Base-by-base conservation (phyloP, 1,140 invertebrate species). In the Antheraea pernyi region DNA sequence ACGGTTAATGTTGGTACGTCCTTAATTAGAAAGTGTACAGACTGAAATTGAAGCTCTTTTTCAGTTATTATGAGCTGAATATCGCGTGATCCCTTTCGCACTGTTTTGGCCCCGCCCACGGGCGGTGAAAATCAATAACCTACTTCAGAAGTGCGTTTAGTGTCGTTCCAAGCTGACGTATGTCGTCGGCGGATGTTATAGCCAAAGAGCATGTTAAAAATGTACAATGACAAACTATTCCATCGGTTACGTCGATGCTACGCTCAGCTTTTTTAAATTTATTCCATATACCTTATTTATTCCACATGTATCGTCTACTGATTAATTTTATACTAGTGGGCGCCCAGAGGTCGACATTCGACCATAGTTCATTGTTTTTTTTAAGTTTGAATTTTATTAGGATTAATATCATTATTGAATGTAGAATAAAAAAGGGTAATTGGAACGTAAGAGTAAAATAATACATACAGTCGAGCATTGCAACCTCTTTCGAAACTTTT, bases 61-160 rank as follows among this genome's bases (percentile, higher is more conserved):
- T 91, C 86, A 88, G 81, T 83, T 90, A 89, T 88, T 86, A 89
- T 88, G 85, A 90, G 81, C 80, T 77, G 85, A 81, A 83, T 80
- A 91, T 89, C 80, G 84, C 74, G 85, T 85, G 84, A 85, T 91
- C 88, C 82, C 89, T 89, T 83, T 90, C 88, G 83, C 87, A 89
- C 89, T 78, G 80, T 79, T 86, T 88, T 85, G 69, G 81, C 86
- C 60, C 84, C 89, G 85, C 89, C 89, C 82, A 85, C 86, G 82
- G 85, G 86, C 85, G 89, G 81, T 89, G 84, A 89, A 91, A 91
- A 91, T 91, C 89, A 91, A 91, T 91, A 91, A 89, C 83, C 81
- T 80, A 85, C 81, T 86, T 79, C 88, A 91, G 88, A 90, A 89
- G 85, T 89, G 85, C 83, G 84, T 87, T 88, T 82, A 83, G 80